Conservation (phyloP, 2,797 vertebrate genomes). For the Gymnocypris eckloni region DNA sequence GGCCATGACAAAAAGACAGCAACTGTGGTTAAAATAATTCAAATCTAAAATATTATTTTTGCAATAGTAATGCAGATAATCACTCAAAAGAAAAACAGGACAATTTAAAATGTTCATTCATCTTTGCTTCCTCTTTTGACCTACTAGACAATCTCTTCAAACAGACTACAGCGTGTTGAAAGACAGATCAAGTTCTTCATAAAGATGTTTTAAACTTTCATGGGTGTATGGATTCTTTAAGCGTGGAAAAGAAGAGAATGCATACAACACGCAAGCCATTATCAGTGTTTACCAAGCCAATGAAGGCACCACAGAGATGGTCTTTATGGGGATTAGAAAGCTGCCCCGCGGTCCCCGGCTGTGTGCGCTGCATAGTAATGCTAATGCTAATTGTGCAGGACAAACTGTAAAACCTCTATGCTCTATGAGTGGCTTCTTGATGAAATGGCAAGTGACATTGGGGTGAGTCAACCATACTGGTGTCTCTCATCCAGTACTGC, state of each 20-base stretch:
- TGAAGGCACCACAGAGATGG: conserved; percentile 61
- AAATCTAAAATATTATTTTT: neutral
- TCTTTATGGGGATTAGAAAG: conserved; percentile 66
- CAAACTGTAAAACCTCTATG: conserved; percentile 58
- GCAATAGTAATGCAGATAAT: neutral
- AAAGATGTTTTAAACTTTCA: conserved; percentile 59
- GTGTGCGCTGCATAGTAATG: conserved; percentile 61
- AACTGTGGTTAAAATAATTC: neutral
- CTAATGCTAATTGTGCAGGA: conserved; percentile 62
- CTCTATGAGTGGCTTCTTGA: conserved; percentile 60
- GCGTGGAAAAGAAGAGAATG: conserved; percentile 48
- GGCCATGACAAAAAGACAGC: neutral
- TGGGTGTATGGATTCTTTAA: conserved; percentile 53
- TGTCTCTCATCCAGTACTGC: conserved; percentile 44
- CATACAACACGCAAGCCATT: conserved; percentile 61
- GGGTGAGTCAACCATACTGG: conserved; percentile 60
- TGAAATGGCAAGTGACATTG: conserved; percentile 65
- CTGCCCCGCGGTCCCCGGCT: conserved; percentile 55
- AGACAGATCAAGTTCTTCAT: conserved; percentile 58
- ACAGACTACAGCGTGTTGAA: conserved; percentile 56
- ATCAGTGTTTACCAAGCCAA: conserved; percentile 67
- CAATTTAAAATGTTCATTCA: neutral
- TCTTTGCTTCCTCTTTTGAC: conserved; percentile 31
- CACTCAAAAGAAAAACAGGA: neutral
- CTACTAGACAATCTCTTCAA: conserved; percentile 53